These are phyloP conservation scores for Otis tarda DNA, from an alignment of 2,113 vertebrate genomes.

Conservation along the genomic window DNA sequence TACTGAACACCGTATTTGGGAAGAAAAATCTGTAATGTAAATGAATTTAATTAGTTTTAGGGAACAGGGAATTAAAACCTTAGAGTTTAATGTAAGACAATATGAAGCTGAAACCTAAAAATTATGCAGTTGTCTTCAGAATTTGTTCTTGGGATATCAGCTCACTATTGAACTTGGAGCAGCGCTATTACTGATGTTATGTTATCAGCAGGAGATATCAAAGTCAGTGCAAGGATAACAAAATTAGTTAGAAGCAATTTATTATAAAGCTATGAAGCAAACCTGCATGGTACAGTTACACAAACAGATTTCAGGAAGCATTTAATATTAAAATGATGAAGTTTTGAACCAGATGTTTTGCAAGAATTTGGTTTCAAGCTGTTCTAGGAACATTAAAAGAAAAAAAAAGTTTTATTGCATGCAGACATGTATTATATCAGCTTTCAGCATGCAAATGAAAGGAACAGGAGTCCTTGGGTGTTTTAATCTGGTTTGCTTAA, in stretches of 20 bases:
- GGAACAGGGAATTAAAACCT: background rate
- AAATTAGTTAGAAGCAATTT: slow-evolving; percentile 37
- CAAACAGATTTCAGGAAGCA: slow-evolving; percentile 55
- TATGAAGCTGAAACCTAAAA: background rate
- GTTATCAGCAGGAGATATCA: slow-evolving; percentile 43
- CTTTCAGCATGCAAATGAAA: slow-evolving; percentile 36
- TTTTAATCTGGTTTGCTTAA: slow-evolving; percentile 38
- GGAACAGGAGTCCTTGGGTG: background rate
- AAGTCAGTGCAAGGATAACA: slow-evolving; percentile 44
- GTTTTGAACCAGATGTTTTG: slow-evolving; percentile 53
- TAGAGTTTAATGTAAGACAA: background rate
- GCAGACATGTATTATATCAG: slow-evolving; percentile 14
- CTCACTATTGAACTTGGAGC: slow-evolving; percentile 18
- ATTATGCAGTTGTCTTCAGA: background rate
- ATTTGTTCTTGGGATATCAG: background rate
- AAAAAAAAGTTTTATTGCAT: slow-evolving; percentile 42
- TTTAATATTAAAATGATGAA: slow-evolving; percentile 60
- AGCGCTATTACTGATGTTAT: background rate
- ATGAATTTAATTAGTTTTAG: background rate
- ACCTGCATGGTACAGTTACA: slow-evolving; percentile 15
- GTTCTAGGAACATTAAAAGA: slow-evolving; percentile 47
- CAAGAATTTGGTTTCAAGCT: slow-evolving; percentile 51
- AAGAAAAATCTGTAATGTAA: background rate
- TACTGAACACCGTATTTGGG: background rate
- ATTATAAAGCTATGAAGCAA: slow-evolving; percentile 23